Percentiles rank a stretch among this genome's conserved stretches.
Conservation (phyloP, 2,888 invertebrate genomes). For the Ophion ellenae region DNA sequence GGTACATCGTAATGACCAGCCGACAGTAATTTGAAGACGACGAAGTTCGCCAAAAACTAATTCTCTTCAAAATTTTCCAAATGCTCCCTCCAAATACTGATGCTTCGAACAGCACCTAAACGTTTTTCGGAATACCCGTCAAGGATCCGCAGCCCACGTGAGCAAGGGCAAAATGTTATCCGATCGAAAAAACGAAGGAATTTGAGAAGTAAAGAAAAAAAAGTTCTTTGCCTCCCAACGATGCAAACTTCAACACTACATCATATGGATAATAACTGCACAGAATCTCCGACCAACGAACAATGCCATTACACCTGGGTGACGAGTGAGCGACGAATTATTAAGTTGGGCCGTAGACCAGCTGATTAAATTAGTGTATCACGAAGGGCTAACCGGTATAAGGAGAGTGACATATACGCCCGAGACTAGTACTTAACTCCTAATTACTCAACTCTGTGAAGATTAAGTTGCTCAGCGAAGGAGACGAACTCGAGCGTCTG, state of each 20-base stretch:
- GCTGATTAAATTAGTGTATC: slow-evolving; percentile 75
- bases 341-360: slow-evolving; percentile 48
- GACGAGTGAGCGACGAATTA: slow-evolving; percentile 41
- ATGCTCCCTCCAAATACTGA: too few species aligned
- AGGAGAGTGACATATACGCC: slow-evolving; percentile 70
- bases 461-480: slow-evolving; percentile 74
- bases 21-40: too few species aligned
- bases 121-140: too few species aligned
- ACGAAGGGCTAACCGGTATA: slow-evolving; percentile 66
- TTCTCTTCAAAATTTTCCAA: too few species aligned
- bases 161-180: background rate
- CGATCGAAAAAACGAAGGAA: background rate
- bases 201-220: background rate
- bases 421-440: slow-evolving; percentile 74
- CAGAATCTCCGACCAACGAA: slow-evolving; percentile 1
- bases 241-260: background rate
- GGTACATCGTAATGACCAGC: too few species aligned
- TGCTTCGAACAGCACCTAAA: too few species aligned
- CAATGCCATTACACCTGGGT: slow-evolving; percentile 2
- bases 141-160: too few species aligned
- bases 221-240: background rate
- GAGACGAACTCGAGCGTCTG: slow-evolving; percentile 59
- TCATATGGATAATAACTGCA: background rate
- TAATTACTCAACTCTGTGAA: slow-evolving; percentile 77
- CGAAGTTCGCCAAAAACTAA: too few species aligned